These are phyloP conservation scores for Drosophila acutilabella DNA, from an alignment of 2,888 invertebrate genomes.

Conservation along the genomic window DNA sequence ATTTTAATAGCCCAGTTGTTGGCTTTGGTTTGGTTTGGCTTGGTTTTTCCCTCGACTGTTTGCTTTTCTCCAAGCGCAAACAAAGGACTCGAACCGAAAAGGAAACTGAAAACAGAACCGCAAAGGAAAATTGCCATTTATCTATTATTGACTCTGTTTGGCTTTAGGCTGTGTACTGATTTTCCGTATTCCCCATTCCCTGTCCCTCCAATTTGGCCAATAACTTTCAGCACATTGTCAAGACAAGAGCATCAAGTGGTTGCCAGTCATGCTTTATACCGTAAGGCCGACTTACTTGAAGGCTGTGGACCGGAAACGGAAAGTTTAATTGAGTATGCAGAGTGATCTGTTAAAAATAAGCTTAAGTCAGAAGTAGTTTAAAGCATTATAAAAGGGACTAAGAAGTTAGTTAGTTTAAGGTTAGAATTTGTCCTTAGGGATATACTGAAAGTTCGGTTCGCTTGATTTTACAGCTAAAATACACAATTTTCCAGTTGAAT, in stretches of 20 bases:
- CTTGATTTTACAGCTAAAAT: no score
- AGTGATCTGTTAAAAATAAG: no score
- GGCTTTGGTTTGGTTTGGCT: constrained; percentile 16
- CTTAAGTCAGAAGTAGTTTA: no score
- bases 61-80: constrained; percentile 69
- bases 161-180: constrained; percentile 30
- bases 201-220: constrained; percentile 6
- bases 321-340: neutral
- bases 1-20: constrained; percentile 78
- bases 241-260: constrained; percentile 73
- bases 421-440: no score
- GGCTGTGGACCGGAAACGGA: neutral
- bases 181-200: neutral
- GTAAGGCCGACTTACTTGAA: constrained; percentile 14
- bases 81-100: constrained; percentile 50
- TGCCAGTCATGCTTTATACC: constrained; percentile 38
- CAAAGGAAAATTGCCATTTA: constrained; percentile 79
- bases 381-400: no score
- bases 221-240: constrained; percentile 48
- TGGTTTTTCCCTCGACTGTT: constrained; percentile 42
- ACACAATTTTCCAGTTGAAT: neutral
- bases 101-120: constrained; percentile 41
- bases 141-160: constrained; percentile 72
- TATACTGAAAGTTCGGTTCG: no score
- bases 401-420: no score